Conservation (phyloP, 1,140 invertebrate species). For the Drosophila bifasciata region DNA sequence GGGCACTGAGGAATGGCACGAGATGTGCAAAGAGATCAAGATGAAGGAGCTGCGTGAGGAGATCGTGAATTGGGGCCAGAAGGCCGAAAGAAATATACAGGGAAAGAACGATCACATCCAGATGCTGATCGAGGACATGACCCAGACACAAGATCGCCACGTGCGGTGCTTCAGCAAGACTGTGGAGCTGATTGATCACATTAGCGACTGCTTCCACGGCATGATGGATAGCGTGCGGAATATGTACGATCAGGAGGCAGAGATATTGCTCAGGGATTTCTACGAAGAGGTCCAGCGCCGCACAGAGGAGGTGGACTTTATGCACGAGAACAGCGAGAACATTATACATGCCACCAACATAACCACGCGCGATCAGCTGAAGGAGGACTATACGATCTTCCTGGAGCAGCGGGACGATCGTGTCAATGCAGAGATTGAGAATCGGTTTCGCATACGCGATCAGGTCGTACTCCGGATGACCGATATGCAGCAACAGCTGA, state of each 20-base stretch:
- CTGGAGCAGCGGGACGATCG: slow-evolving; percentile 68
- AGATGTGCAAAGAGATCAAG: slow-evolving; percentile 67
- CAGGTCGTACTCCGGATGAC: slow-evolving; percentile 60
- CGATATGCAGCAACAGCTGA: slow-evolving; percentile 59
- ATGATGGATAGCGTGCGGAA: slow-evolving; percentile 47
- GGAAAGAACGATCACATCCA: slow-evolving; percentile 66
- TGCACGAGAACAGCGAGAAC: slow-evolving; percentile 66
- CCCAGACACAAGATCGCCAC: slow-evolving; percentile 62
- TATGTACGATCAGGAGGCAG: slow-evolving; percentile 65
- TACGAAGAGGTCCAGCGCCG: slow-evolving; percentile 63
- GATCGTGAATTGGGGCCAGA: slow-evolving; percentile 56
- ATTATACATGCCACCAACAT: slow-evolving; percentile 73
- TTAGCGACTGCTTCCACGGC: slow-evolving; percentile 59
- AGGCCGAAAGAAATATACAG: slow-evolving; percentile 42
- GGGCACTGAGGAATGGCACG: slow-evolving; percentile 60
- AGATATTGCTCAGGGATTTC: slow-evolving; percentile 66
- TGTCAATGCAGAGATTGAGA: slow-evolving; percentile 69
- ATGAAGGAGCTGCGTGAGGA: slow-evolving; percentile 61
- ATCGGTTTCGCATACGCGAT: slow-evolving; percentile 66
- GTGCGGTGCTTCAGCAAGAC: slow-evolving; percentile 46
- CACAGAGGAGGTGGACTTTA: slow-evolving; percentile 60
- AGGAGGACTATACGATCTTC: slow-evolving; percentile 64
- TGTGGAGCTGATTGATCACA: slow-evolving; percentile 69
- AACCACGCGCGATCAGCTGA: slow-evolving; percentile 53
- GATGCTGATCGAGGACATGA: slow-evolving; percentile 64